A percentile compares a stretch with the other conserved stretches of the same genome.
Conservation (phyloP, 2,888 invertebrate species). For the Hoplodrina ambigua region DNA sequence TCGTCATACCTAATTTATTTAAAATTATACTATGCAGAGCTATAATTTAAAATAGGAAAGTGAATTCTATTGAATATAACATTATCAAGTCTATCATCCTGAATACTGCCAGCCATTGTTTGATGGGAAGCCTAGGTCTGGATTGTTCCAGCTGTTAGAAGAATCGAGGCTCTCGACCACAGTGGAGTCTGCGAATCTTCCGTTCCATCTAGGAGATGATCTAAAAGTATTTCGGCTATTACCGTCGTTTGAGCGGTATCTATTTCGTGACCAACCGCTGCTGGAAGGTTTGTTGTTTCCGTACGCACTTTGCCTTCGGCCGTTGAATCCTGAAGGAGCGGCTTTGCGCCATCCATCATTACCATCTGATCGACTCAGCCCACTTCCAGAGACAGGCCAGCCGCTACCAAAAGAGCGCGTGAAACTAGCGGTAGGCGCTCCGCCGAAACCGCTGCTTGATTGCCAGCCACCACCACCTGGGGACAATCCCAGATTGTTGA, state of each 20-base stretch:
- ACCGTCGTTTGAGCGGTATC: conserved; percentile 21
- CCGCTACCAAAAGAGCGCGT: conserved; percentile 53
- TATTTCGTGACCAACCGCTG: conserved; percentile 37
- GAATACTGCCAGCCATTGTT: conserved; percentile 61
- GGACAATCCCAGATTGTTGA: neutral
- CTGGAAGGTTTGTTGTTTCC: conserved; percentile 17
- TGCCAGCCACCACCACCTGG: conserved; percentile 71
- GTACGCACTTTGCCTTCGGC: neutral
- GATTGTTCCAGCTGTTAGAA: conserved; percentile 29
- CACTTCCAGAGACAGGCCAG: conserved; percentile 52
- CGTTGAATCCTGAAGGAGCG: conserved; percentile 15
- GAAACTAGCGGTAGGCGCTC: conserved; percentile 44
- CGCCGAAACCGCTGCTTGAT: conserved; percentile 54
- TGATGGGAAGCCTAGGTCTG: conserved; percentile 15
- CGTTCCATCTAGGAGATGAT: conserved; percentile 40
- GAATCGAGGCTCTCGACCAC: conserved; percentile 24
- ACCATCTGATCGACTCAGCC: conserved; percentile 30
- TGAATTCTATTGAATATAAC: neutral
- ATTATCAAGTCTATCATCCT: conserved; percentile 40
- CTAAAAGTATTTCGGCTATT: conserved; percentile 18
- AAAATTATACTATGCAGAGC: no score
- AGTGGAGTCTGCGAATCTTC: conserved; percentile 40
- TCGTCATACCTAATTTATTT: no score
- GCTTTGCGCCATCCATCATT: conserved; percentile 38
- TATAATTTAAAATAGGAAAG: neutral